Evolutionary conservation across 2,888 invertebrate genomes (phyloP).

Genomic region (Drosophila dives): DNA sequence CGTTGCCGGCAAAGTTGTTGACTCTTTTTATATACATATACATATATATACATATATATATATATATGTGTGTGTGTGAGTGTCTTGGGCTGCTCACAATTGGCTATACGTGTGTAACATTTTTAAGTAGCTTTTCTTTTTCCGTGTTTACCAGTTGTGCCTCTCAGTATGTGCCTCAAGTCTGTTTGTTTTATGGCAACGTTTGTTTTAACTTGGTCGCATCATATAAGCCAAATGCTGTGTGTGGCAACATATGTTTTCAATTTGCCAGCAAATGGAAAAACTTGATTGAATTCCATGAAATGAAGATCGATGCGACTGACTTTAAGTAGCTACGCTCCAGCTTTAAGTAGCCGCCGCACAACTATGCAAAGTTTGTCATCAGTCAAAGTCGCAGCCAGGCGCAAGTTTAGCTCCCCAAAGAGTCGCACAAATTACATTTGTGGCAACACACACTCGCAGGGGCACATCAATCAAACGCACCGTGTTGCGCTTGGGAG

Average conservation of each 20-base stretch:
- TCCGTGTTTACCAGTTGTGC: conserved; percentile 44
- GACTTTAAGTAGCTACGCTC: conserved; percentile 16
- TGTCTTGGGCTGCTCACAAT: conserved; percentile 64
- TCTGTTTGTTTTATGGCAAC: conserved; percentile 67
- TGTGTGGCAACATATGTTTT: conserved; percentile 71
- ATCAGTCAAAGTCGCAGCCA: conserved; percentile 55
- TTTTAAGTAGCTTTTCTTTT: conserved; percentile 74
- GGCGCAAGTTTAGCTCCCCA: conserved; percentile 50
- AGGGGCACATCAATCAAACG: conserved; percentile 70
- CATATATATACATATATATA: no score
- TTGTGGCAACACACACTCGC: conserved; percentile 47
- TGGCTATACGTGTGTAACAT: conserved; percentile 80
- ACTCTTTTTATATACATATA: conserved; percentile 27
- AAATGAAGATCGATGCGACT: conserved; percentile 56
- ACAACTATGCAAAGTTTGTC: conserved; percentile 61
- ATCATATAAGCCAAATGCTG: conserved; percentile 34
- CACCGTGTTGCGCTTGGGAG: conserved; percentile 56
- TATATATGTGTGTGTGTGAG: conserved; percentile 5
- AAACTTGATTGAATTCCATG: conserved; percentile 75
- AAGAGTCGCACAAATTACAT: conserved; percentile 69
- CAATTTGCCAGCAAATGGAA: conserved; percentile 79
- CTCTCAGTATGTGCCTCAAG: conserved; percentile 36
- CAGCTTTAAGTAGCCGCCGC: conserved; percentile 27
- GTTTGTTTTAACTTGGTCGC: conserved; percentile 63
- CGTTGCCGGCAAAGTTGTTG: conserved; percentile 71